Evolutionary conservation across 2,888 invertebrate species (phyloP), one percentile per base, ranked within the genome.

Genomic region (Elysia crispata): DNA sequence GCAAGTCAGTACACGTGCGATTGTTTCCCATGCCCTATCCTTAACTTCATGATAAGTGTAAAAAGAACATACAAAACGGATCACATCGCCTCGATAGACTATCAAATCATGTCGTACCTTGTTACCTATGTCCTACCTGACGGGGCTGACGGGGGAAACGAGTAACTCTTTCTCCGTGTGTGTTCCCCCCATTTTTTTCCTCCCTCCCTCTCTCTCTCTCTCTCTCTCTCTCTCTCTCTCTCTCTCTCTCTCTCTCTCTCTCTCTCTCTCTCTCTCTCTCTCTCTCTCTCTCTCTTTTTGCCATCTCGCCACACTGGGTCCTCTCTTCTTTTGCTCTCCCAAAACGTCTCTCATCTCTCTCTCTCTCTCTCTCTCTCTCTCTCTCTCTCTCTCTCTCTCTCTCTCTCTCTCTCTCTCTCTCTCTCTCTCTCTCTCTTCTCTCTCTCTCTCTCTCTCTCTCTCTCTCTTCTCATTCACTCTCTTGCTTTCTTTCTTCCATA

Each of bases 161-260:
- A n/a, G n/a, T n/a, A n/a, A n/a, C n/a, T n/a, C n/a, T 54, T 54
- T 54, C 50, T 18, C 54, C 54, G 13, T 18, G 13, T 54, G 13
- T 54, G 50, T 73, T 54, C 25, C 73, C 54, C 73, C 54, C 73
- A 15, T 54, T 73, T 20, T 73, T 54, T 73, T 54, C 54, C 73
- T 50, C 73, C 25, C 73, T 73, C 73, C 54, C 73, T 73, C 73
- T 73, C 73, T 23, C 54, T 73, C 73, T 73, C 73, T 73, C 67
- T 23, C 31, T 67, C 31, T 23, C 31, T 28, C 67, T 67, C 31
- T 41, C 41, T 70, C 49, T 30, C 49, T 33, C 13, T 70, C 49
- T 30, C 20, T 70, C 31, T 31, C 49, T 70, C 49, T 23, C 49
- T 15, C 49, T 23, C 41, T 23, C 23, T 41, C 31, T 31, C 31